These are phyloP conservation scores for Nomada hirtipes DNA, from an alignment of 2,888 invertebrate genomes.

Conservation along the genomic window DNA sequence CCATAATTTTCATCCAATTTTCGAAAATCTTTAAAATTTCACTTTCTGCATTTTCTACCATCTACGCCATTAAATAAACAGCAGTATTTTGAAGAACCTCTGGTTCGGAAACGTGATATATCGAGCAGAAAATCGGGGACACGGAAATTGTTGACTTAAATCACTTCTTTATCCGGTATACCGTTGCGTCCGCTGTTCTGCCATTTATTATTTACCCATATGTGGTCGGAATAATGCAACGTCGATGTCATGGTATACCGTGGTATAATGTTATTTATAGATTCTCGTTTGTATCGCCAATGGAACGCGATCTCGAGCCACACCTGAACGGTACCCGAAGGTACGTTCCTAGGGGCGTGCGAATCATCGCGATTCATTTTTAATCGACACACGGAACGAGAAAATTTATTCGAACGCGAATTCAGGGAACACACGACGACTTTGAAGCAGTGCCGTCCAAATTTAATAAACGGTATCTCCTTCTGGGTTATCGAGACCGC, in stretches of 20 bases:
- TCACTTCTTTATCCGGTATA: constrained; percentile 25
- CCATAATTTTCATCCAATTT: too few species aligned
- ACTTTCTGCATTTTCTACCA: too few species aligned
- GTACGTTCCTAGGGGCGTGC: neutral
- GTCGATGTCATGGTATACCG: neutral
- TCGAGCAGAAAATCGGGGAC: neutral
- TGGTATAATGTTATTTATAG: neutral
- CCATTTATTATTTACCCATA: constrained; percentile 40
- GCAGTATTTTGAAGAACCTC: neutral
- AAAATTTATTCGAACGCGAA: constrained; percentile 3
- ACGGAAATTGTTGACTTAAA: constrained; percentile 12
- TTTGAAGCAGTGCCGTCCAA: neutral
- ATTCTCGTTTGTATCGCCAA: constrained; percentile 5
- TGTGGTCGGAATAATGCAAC: constrained; percentile 12
- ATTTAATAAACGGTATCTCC: too few species aligned
- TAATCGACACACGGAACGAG: neutral
- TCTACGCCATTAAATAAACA: too few species aligned
- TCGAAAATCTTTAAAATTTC: too few species aligned
- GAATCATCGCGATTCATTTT: constrained; percentile 22
- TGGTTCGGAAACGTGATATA: neutral
- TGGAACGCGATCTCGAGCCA: neutral
- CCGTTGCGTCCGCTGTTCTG: neutral
- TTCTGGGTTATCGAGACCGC: neutral
- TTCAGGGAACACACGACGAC: neutral
- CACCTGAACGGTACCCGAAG: constrained; percentile 10